Percentiles rank a stretch among this genome's conserved stretches.
Conservation (phyloP, 2,888 invertebrate genomes). For the Heteromurus nitidus region DNA sequence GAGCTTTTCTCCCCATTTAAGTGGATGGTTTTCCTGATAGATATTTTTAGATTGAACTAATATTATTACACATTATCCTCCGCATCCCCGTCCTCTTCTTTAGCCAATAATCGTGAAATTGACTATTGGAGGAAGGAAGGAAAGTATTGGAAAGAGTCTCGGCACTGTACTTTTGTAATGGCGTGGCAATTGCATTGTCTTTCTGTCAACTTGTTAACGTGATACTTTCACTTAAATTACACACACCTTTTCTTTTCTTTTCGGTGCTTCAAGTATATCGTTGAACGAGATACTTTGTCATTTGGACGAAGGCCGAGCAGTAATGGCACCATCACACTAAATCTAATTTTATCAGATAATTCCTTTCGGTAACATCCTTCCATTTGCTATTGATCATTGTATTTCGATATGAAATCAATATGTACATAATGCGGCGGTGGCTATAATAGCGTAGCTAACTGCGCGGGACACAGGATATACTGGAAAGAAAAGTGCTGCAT, state of each 20-base stretch:
- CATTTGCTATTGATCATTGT: no score
- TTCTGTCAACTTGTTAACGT: constrained; percentile 42
- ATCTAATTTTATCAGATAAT: constrained; percentile 31
- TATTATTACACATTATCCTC: constrained; percentile 24
- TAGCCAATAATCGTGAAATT: constrained; percentile 8
- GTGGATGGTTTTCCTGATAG: constrained; percentile 40
- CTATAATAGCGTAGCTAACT: no score
- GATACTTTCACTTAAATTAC: constrained; percentile 40
- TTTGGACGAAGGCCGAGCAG: no score
- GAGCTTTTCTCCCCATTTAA: constrained; percentile 35
- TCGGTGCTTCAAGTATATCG: background rate
- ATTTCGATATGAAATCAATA: no score
- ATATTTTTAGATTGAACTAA: constrained; percentile 50
- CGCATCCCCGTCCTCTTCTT: constrained; percentile 18
- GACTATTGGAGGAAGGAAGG: constrained; percentile 14
- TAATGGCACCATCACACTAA: no score
- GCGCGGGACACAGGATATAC: no score
- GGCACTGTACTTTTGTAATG: constrained; percentile 1
- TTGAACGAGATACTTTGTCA: no score
- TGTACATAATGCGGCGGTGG: no score
- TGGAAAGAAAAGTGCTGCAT: no score
- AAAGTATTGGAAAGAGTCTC: background rate
- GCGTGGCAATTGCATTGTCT: constrained; percentile 29
- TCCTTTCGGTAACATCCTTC: background rate
- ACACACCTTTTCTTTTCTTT: background rate